phyloP scores from a whole-genome alignment of 2,113 vertebrate genomes.

The Heterotis niloticus region DNA sequence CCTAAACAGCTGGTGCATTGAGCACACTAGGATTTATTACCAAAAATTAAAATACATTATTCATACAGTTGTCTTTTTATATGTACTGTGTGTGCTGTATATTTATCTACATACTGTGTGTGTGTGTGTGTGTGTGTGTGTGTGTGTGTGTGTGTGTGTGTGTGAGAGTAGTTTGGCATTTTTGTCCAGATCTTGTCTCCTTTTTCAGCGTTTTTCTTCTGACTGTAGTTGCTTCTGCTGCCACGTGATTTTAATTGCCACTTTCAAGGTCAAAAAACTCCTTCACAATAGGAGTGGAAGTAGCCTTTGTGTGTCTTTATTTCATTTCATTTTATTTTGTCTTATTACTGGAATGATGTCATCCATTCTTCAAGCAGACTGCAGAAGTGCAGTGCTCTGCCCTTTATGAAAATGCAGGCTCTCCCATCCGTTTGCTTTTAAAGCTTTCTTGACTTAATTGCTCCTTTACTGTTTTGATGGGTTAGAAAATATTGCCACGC shows the following conservation, averaged over 20 bases:
- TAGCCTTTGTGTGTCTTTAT: conserved; percentile 20
- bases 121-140: not conserved
- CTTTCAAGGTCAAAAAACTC: conserved; percentile 15
- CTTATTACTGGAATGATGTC: conserved; percentile 27
- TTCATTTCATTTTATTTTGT: conserved; percentile 14
- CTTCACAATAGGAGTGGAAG: conserved; percentile 15
- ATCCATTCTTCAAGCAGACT: conserved; percentile 33
- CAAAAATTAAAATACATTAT: too few relatives aligned
- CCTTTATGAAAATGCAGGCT: conserved; percentile 43
- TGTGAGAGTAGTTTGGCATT: not conserved
- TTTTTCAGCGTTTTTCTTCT: not conserved
- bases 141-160: not conserved
- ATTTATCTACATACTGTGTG: not conserved
- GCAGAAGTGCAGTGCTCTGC: conserved; percentile 27
- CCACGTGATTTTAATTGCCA: conserved; percentile 21
- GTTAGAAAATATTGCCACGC: conserved; percentile 17
- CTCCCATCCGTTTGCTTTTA: conserved; percentile 32
- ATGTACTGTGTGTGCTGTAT: not conserved
- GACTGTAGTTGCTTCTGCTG: not conserved
- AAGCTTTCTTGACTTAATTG: conserved; percentile 44
- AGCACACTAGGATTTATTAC: too few relatives aligned
- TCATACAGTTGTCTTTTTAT: not conserved
- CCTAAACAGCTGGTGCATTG: too few relatives aligned
- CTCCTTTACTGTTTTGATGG: conserved; percentile 30
- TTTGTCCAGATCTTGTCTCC: not conserved